phyloP scores from a whole-genome alignment of 64 coral and sea anemone species.

The Trachythela sp. region DNA sequence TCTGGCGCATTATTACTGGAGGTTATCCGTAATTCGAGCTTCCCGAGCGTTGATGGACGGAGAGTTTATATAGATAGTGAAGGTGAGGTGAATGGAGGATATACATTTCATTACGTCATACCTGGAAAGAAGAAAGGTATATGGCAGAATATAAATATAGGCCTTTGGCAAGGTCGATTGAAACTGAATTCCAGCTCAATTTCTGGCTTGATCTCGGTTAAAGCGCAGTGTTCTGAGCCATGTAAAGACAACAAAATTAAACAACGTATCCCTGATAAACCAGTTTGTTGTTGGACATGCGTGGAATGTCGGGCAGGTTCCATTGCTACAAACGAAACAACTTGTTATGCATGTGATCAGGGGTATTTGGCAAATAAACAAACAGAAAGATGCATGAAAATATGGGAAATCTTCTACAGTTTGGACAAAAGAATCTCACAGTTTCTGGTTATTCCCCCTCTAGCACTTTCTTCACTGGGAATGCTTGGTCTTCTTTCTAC shows the following conservation, averaged over 20 bases:
- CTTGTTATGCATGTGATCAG: background rate
- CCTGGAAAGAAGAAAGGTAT: too few relatives aligned
- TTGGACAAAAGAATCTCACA: background rate
- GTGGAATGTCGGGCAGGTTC: background rate
- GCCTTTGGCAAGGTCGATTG: too few relatives aligned
- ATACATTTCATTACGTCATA: too few relatives aligned
- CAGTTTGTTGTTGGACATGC: background rate
- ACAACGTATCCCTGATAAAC: background rate
- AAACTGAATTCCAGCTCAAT: background rate
- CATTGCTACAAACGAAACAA: background rate
- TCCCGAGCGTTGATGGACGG: too few relatives aligned
- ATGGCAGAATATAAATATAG: too few relatives aligned
- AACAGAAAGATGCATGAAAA: background rate
- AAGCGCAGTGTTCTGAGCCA: background rate
- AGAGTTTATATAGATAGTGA: too few relatives aligned
- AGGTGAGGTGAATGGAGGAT: too few relatives aligned
- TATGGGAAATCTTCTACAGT: background rate
- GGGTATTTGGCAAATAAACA: background rate
- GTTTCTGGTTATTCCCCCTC: conserved; percentile 23
- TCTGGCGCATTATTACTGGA: too few relatives aligned
- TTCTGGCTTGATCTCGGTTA: background rate
- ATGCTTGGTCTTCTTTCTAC: conserved; percentile 58
- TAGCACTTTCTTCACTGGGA: conserved; percentile 52
- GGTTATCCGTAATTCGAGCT: too few relatives aligned
- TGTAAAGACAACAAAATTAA: background rate